Base-by-base conservation (phyloP, 2,113 vertebrate species). In the Pycnonotus jocosus region DNA sequence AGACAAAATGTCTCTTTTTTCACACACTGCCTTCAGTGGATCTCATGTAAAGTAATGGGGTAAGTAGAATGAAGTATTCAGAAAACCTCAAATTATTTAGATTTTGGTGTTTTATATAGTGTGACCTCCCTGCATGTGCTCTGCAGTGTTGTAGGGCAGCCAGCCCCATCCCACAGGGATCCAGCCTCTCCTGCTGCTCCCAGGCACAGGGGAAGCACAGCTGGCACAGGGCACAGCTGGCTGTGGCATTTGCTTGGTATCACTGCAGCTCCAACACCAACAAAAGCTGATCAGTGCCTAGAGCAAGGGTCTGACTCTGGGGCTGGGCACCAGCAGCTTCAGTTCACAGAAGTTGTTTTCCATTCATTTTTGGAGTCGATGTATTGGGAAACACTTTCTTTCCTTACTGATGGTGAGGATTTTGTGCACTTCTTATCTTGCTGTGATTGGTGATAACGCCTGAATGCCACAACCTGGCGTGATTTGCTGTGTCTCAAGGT, bases 221-320 rank as follows among this genome's bases (percentile, higher is more conserved):
- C 28, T 7, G 20, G 28, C 38, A 5, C 47, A 18, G 40, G n/a
- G 57, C 16, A 37, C 11, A n/a, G 84, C 38, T 76, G 44, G 3
- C 48, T 37, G 40, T 15, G 71, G 6, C 31, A 1, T 0, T 4
- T 20, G 25, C 31, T 79, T 0, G 0, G 24, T 38, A 3, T 45
- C n/a, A 4, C 7, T 12, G 1, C 4, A 35, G 61, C 27, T 64
- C 25, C 1, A 14, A 3, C 24, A 21, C 12, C 62, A 33, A 27
- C 28, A 30, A 9, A 20, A 31, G 58, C 54, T 48, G 7, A 5
- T n/a, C 20, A 0, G 37, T 35, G 61, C 51, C 38, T 10, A 2
- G 38, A 31, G 40, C 56, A 12, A 14, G 11, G 24, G 24, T 24
- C 20, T 40, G 30, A 2, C 13, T 1, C 0, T 5, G 17, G 5